Evolutionary conservation across 2,797 vertebrate genomes (phyloP).

Genomic region (Meda fulgida): DNA sequence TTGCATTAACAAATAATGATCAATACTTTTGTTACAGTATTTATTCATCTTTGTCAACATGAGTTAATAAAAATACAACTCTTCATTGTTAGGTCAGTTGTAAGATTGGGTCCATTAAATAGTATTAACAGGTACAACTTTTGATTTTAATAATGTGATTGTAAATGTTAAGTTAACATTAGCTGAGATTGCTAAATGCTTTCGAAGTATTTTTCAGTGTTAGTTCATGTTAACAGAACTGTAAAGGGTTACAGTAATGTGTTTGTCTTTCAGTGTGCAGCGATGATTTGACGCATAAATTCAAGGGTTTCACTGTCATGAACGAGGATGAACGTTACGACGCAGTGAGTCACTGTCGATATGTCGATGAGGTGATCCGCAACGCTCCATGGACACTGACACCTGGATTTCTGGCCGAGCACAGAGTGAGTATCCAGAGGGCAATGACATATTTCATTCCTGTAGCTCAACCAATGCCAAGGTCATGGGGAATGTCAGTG

Average conservation of each 20-base stretch:
- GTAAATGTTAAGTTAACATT: neutral
- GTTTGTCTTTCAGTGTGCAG: constrained; percentile 79
- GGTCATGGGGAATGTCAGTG: too few species aligned
- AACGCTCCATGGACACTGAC: constrained; percentile 86
- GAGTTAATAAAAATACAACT: neutral
- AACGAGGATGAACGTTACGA: constrained; percentile 86
- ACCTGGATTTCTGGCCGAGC: constrained; percentile 80
- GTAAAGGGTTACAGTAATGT: neutral
- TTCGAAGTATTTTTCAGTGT: neutral
- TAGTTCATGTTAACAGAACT: neutral
- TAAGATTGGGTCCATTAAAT: too few species aligned
- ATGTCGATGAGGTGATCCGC: constrained; percentile 85
- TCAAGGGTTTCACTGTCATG: constrained; percentile 90
- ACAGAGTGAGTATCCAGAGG: constrained; percentile 72
- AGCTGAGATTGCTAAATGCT: neutral
- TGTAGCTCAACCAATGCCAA: neutral
- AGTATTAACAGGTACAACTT: neutral
- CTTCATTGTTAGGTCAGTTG: neutral
- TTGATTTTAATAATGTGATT: too few species aligned
- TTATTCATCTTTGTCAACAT: neutral
- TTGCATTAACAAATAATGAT: neutral
- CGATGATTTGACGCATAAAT: constrained; percentile 85
- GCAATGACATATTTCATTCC: neutral
- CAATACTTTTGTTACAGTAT: neutral
- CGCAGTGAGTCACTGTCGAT: constrained; percentile 86